phyloP scores from a whole-genome alignment of 2,888 invertebrate species.

The Agapetus fuscipes region DNA sequence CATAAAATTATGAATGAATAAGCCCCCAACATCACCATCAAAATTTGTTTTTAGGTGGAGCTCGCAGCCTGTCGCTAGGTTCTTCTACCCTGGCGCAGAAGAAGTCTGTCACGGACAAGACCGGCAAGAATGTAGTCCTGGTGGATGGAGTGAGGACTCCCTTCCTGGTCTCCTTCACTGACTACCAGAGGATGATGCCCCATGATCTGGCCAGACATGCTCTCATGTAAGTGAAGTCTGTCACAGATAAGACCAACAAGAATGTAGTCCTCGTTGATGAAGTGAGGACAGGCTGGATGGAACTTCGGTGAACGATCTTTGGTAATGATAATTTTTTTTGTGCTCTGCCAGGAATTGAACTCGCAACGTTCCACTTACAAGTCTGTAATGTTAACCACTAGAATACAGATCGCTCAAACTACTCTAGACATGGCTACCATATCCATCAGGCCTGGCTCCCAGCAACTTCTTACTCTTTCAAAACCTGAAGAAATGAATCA shows the following conservation, averaged over 20 bases:
- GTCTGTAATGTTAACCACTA: no score
- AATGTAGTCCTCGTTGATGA: constrained; percentile 96
- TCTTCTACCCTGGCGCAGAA: constrained; percentile 42
- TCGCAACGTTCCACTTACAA: no score
- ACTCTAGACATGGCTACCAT: no score
- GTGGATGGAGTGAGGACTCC: constrained; percentile 98
- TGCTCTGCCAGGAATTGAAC: no score
- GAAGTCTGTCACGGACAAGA: constrained; percentile 49
- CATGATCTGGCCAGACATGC: constrained; percentile 91
- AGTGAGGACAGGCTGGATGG: no score
- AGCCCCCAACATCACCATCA: no score
- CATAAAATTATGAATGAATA: no score
- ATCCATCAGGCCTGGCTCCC: constrained; percentile 3
- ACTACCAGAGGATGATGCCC: constrained; percentile 90
- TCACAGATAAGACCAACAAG: constrained; percentile 55
- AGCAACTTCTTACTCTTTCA: not conserved
- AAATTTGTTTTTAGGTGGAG: constrained; percentile 36
- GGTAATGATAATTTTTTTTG: no score
- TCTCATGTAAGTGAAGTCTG: constrained; percentile 61
- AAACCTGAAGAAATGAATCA: no score
- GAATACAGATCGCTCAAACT: no score
- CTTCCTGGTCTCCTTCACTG: constrained; percentile 86
- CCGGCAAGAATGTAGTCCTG: constrained; percentile 80
- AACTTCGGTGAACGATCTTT: no score
- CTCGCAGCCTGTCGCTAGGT: constrained; percentile 44